Evolutionary conservation across 1,140 invertebrate genomes (phyloP), one percentile per base, ranked within the genome.

Genomic region (Heliconius congener): DNA sequence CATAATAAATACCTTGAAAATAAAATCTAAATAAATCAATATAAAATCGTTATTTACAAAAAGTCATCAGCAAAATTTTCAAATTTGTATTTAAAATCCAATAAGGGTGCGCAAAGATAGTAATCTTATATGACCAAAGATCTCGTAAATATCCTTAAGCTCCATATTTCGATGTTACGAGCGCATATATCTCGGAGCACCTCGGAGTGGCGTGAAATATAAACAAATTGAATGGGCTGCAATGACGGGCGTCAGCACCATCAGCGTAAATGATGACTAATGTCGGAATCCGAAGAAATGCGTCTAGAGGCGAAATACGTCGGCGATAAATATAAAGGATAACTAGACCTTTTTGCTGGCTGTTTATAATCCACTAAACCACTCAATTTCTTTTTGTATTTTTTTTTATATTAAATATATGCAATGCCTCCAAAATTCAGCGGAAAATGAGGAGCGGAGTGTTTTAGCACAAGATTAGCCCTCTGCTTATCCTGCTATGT

Each of bases 211-310:
- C 88, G 89, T 90, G 88, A 91, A 93, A 94, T 93, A 91, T 92
- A 93, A 93, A 93, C 91, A 94, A 94, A 93, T 94, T 93, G 92
- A 93, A 94, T 93, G 86, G 84, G 81, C 83, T 83, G 84, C 83
- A 82, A 88, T 91, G 91, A 93, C 81, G 91, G 90, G 87, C 85
- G 79, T 66, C 71, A 76, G 57, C 60, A 39, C 76, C 84, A 84
- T 86, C 87, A 83, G 78, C 81, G 85, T 89, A 93, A 94, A 94
- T 93, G 86, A 92, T 93, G 90, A 94, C 78, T 91, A 90, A 94
- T 93, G 91, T 82, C 73, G 78, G 81, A 80, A 84, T 37, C 50
- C 71, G 78, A 76, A 74, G 66, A 77, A 77, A 77, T 23, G 18
- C 27, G 37, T 50, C 37, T 55, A 57, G 19, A 37, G 52, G 37